These are phyloP conservation scores for Hyperoplus immaculatus DNA, from an alignment of 2,797 vertebrate species.

Conservation along the genomic window DNA sequence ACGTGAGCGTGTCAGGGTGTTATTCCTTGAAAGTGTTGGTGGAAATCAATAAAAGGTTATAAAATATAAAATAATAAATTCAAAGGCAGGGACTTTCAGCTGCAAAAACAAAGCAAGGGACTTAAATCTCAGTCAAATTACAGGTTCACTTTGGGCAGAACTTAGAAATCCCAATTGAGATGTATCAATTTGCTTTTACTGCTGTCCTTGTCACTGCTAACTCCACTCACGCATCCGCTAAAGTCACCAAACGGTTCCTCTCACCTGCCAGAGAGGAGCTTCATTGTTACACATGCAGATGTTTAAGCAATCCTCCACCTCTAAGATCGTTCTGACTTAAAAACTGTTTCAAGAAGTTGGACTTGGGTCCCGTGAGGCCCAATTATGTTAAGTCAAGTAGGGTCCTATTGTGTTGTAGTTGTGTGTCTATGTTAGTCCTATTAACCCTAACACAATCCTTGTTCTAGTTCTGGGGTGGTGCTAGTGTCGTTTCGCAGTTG, in stretches of 20 bases:
- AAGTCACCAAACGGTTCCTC: not conserved
- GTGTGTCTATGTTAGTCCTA: not conserved
- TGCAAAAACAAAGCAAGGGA: constrained; percentile 8
- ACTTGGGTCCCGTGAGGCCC: no score
- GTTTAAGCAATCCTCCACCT: no score
- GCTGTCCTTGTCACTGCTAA: not conserved
- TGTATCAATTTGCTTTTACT: not conserved
- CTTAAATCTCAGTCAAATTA: not conserved
- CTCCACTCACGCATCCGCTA: not conserved
- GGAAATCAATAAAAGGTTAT: constrained; percentile 49
- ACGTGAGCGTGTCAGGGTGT: constrained; percentile 23
- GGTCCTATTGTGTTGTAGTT: not conserved
- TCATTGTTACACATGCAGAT: not conserved
- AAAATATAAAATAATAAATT: constrained; percentile 24
- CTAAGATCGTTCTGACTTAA: not conserved
- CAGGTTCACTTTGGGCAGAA: constrained; percentile 1
- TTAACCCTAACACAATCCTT: not conserved
- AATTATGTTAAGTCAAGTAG: not conserved
- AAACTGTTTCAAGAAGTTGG: not conserved
- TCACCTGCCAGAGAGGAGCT: not conserved
- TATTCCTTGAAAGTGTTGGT: constrained; percentile 25
- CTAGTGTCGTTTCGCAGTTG: not conserved
- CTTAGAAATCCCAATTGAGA: not conserved
- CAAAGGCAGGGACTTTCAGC: constrained; percentile 11
- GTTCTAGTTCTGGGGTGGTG: not conserved